Evolutionary conservation across 2,888 invertebrate genomes (phyloP), one percentile per base, ranked within the genome.

Genomic region (Choreutis nemorana): DNA sequence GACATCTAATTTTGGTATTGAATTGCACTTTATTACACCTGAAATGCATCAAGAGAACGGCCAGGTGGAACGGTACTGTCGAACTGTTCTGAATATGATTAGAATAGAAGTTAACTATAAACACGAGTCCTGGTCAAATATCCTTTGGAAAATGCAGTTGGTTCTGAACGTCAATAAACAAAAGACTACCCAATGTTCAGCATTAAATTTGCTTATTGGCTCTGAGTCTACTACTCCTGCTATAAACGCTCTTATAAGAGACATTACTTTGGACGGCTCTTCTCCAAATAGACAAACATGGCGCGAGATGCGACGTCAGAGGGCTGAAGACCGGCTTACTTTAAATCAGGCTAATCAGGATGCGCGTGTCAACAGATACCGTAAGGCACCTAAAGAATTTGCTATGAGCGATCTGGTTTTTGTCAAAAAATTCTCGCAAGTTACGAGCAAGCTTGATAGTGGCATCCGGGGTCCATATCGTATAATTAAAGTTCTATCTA

Each of bases 51-150:
- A 23, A n/a, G n/a, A n/a, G n/a, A n/a, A n/a, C n/a, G n/a, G n/a
- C n/a, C n/a, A n/a, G n/a, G n/a, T n/a, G n/a, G 28, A 28, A n/a
- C 20, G 28, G 6, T 29, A 29, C 23, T 29, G 29, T 11, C 15
- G 29, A 11, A 23, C 29, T 2, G 16, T 23, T 3, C 29, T 29
- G 11, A 29, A 29, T 23, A 29, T 29, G 29, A 5, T 29, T n/a
- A 7, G 29, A 3, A 23, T 29, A 11, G 29, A 29, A 9, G 23
- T 10, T 15, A 16, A 10, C 7, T 8, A 29, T n/a, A 23, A 14
- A 3, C 3, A 3, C 14, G 16, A 6, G 4, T 3, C 7, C 7
- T 29, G 29, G 29, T 23, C 23, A 1, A 8, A 23, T 8, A 7
- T 1, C 2, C 3, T 29, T 3, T 29, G 29, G 29, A 18, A 12